Conservation (phyloP, 1,140 invertebrate species). For the Euglossa dilemma region DNA sequence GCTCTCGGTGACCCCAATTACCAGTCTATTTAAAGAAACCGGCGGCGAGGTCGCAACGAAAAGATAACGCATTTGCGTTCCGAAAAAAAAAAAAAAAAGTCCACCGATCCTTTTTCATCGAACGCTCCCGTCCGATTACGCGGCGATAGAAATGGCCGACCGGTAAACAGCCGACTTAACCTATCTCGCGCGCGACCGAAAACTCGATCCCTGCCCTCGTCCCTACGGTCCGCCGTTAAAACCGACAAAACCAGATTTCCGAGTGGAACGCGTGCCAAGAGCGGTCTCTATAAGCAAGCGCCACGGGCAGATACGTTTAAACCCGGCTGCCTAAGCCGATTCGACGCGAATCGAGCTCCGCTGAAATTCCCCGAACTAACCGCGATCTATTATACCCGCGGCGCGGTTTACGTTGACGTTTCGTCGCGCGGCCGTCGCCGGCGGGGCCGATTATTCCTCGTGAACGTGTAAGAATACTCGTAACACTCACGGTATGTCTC, state of each 20-base stretch:
- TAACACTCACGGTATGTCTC: too few relatives aligned
- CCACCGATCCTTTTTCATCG: neutral
- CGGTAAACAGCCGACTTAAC: neutral
- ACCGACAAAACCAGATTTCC: slow-evolving; percentile 12
- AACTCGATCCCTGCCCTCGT: neutral
- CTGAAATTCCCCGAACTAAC: neutral
- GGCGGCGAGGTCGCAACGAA: neutral
- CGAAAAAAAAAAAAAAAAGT: neutral
- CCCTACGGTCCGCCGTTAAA: neutral
- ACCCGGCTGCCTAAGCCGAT: neutral
- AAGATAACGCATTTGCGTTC: neutral
- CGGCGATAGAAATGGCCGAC: neutral
- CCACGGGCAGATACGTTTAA: slow-evolving; percentile 7
- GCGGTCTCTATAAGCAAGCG: neutral
- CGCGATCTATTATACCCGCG: too few relatives aligned
- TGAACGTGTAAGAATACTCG: too few relatives aligned
- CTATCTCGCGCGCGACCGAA: neutral
- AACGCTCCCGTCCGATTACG: neutral
- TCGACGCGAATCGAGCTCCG: neutral
- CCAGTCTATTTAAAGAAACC: neutral
- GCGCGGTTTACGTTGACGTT: too few relatives aligned
- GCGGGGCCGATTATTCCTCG: too few relatives aligned
- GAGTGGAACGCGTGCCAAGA: slow-evolving; percentile 4
- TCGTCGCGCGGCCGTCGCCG: too few relatives aligned
- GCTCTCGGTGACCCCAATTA: too few relatives aligned